phyloP scores from a whole-genome alignment of 2,113 vertebrate species.

The Rhizomys pruinosus region DNA sequence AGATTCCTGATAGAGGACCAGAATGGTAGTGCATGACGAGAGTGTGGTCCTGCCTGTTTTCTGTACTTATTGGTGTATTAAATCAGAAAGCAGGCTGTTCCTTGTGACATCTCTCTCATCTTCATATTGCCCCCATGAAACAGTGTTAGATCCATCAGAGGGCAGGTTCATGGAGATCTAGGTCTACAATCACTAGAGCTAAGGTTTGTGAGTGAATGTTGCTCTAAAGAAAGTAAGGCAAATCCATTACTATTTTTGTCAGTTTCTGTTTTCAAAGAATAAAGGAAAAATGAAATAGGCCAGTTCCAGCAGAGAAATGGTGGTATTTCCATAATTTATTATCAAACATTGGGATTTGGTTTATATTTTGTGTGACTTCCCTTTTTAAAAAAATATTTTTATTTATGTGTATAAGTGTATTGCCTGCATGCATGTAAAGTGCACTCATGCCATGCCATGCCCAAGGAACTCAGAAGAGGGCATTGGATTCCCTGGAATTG shows the following conservation, averaged over 20 bases:
- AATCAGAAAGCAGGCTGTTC: neutral
- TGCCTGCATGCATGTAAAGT: too few relatives aligned
- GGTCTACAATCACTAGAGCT: neutral
- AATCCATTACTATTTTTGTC: constrained; percentile 22
- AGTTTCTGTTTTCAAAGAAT: constrained; percentile 13
- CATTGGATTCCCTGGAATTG: too few relatives aligned
- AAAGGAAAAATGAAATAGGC: constrained; percentile 16
- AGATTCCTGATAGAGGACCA: neutral
- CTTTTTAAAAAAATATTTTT: neutral
- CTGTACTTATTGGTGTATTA: neutral
- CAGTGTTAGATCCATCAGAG: neutral
- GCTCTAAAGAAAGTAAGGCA: constrained; percentile 16
- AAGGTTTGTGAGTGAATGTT: constrained; percentile 33
- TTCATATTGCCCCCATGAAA: neutral
- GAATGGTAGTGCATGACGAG: neutral
- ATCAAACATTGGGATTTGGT: constrained; percentile 25
- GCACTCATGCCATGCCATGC: too few relatives aligned
- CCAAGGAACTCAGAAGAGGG: too few relatives aligned
- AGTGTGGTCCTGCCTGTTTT: neutral
- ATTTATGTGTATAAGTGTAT: too few relatives aligned
- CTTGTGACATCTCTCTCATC: neutral
- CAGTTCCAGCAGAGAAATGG: constrained; percentile 24
- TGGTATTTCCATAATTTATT: neutral
- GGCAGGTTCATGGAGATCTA: neutral
- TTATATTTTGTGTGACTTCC: constrained; percentile 48